phyloP scores from a whole-genome alignment of 2,797 vertebrate species.

The Myiotriccus ornatus region DNA sequence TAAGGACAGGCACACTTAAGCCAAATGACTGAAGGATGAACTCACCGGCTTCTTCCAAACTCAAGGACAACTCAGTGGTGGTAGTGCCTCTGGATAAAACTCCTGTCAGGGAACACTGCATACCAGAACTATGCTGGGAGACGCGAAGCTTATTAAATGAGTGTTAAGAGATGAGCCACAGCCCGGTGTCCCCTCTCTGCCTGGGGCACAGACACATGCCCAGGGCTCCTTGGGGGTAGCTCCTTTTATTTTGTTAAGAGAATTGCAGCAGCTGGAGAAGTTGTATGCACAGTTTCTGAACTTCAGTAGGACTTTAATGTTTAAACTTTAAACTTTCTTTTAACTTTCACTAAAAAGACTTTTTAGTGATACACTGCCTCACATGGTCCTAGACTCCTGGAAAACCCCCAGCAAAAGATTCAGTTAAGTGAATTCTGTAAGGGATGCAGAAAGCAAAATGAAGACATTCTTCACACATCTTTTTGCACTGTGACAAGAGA shows the following conservation, averaged over 20 bases:
- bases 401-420: not conserved
- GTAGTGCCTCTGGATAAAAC: not conserved
- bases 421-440: not conserved
- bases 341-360: not conserved
- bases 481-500: not conserved
- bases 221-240: not conserved
- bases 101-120: not conserved
- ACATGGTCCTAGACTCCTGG: not conserved
- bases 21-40: not conserved
- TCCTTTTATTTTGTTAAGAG: not conserved
- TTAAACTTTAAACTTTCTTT: no score
- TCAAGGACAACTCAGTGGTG: not conserved
- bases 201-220: not conserved
- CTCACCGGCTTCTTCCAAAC: not conserved
- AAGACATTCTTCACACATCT: not conserved
- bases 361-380: not conserved
- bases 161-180: not conserved
- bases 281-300: not conserved
- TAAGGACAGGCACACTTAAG: not conserved
- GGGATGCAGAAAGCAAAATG: not conserved
- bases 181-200: not conserved
- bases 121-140: not conserved
- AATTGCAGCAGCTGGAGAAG: not conserved
- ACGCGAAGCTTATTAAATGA: not conserved
- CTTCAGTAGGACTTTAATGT: not conserved